Base-by-base conservation (phyloP, 2,888 invertebrate species). In the Pyrocoelia pectoralis region DNA sequence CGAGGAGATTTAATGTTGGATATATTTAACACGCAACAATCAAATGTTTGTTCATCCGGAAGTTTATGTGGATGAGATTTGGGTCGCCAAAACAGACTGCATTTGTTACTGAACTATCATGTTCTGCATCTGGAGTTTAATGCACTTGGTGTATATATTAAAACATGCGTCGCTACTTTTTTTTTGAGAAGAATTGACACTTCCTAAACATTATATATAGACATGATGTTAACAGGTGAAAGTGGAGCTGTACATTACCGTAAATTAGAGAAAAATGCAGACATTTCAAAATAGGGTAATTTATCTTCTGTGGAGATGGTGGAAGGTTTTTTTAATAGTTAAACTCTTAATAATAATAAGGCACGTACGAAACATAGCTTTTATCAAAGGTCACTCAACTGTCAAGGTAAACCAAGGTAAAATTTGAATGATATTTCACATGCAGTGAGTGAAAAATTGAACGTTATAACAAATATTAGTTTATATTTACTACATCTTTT, bases 61-160 rank as follows among this genome's bases (percentile, higher is more conserved):
- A 70, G 70, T 63, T 67, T 55, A 65, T 67, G 53, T 54, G 59
- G 52, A 57, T 62, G 62, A 69, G 70, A 70, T 55, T 60, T 69
- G 67, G 71, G 71, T 71, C 71, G 68, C 65, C 65, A 63, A 66
- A 68, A 69, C 70, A 69, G 56, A 61, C 66, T 68, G 69, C 69
- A 71, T 71, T 71, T 70, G 70, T 71, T 69, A 59, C 18, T 53
- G 17, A 53, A 59, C 38, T 59, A 51, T 52, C 33, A 52, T 52
- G 38, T 52, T 29, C 52, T 52, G 52, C 50, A 52, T 52, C 52
- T 33, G 52, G 33, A 52, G 52, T 52, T 52, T 52, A 52, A 52
- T 52, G 52, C 17, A 28, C 52, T 52, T 12, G 10, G 14, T 14
- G 24, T 33, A 38, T 33, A 29, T 33, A 29, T 52, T 52, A 12